Percentiles rank a stretch among this genome's conserved stretches.
These are phyloP conservation scores for Alitta virens DNA, from an alignment of 2,888 invertebrate genomes.

Conservation along the genomic window DNA sequence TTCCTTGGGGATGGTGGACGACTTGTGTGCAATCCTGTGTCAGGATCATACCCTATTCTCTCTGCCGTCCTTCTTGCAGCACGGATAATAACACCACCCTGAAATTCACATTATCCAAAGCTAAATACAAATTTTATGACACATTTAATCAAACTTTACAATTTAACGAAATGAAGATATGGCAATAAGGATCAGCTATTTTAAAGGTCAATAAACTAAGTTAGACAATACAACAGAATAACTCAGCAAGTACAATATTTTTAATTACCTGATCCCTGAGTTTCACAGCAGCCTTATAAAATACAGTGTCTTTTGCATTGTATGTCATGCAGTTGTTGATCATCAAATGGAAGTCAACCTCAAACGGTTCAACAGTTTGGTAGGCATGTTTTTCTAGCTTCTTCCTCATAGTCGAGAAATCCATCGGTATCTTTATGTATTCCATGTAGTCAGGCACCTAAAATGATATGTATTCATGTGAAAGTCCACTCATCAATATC, in stretches of 20 bases:
- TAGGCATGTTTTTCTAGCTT: constrained; percentile 59
- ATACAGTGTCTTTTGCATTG: constrained; percentile 92
- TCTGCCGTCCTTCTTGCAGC: constrained; percentile 75
- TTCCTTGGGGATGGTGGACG: constrained; percentile 26
- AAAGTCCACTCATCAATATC: too few species aligned
- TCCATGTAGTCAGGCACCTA: constrained; percentile 84
- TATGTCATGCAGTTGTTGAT: constrained; percentile 92
- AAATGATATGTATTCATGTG: too few species aligned
- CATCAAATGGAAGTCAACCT: constrained; percentile 91
- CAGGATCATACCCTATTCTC: constrained; percentile 63
- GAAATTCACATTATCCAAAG: neutral
- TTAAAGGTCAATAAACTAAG: too few species aligned
- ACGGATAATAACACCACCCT: constrained; percentile 77
- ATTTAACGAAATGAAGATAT: too few species aligned
- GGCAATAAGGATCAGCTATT: too few species aligned
- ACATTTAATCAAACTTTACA: too few species aligned
- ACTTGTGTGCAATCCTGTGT: constrained; percentile 54
- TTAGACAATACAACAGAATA: too few species aligned
- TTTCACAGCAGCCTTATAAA: constrained; percentile 83
- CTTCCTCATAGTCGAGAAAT: constrained; percentile 79
- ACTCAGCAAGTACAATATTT: too few species aligned
- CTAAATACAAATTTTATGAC: too few species aligned
- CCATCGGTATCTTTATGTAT: constrained; percentile 83
- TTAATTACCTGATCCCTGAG: constrained; percentile 76
- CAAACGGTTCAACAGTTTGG: constrained; percentile 70